These are phyloP conservation scores for Heliconius aoede DNA, from an alignment of 2,888 invertebrate genomes.

Conservation along the genomic window DNA sequence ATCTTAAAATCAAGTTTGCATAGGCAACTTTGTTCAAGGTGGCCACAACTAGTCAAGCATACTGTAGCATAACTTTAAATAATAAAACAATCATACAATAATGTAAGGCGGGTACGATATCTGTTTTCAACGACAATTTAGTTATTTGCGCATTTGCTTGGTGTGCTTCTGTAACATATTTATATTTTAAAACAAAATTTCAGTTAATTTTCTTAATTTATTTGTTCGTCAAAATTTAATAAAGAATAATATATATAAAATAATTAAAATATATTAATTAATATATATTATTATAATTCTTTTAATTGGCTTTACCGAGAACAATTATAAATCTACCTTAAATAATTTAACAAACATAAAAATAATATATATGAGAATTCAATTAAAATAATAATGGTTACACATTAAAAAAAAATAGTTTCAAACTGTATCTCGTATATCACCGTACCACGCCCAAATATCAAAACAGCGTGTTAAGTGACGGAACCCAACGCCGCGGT, in stretches of 20 bases:
- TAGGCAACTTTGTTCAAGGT: background rate
- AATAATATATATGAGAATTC: background rate
- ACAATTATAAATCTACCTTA: background rate
- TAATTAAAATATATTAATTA: too few relatives aligned
- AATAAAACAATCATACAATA: conserved; percentile 21
- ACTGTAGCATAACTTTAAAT: conserved; percentile 22
- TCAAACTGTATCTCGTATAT: too few relatives aligned
- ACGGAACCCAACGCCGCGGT: background rate
- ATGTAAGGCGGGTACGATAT: conserved; percentile 14
- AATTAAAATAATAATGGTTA: background rate
- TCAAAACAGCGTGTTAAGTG: background rate
- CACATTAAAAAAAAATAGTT: background rate
- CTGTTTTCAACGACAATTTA: conserved; percentile 13
- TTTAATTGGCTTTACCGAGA: too few relatives aligned
- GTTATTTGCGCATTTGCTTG: background rate
- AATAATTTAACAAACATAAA: background rate
- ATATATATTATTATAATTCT: too few relatives aligned
- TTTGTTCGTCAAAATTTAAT: too few relatives aligned
- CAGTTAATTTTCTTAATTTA: background rate
- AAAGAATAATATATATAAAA: too few relatives aligned
- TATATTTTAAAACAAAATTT: background rate
- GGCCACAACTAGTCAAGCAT: background rate
- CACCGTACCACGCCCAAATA: too few relatives aligned
- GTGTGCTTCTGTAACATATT: background rate
- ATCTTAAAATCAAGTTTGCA: background rate